Evolutionary conservation across 2,888 invertebrate species (phyloP).

Genomic region (Anthophora plumipes): DNA sequence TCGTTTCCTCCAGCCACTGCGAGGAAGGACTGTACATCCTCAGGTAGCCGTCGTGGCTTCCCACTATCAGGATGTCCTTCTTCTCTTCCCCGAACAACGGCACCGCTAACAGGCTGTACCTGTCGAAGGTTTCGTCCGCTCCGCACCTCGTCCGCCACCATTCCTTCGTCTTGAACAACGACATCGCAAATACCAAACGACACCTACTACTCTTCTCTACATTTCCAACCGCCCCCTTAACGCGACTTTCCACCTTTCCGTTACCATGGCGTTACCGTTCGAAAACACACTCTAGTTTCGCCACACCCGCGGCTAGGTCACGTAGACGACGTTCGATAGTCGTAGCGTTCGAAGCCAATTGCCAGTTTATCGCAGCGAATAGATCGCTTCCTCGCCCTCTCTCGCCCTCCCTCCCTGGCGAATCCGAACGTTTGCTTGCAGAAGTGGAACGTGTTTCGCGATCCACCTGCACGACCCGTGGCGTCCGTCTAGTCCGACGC

Average conservation of each 20-base stretch:
- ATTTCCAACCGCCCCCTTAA: background rate
- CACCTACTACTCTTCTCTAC: background rate
- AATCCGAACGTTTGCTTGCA: no score
- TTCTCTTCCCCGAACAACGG: slow-evolving; percentile 72
- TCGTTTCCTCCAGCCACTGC: slow-evolving; percentile 80
- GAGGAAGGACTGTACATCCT: slow-evolving; percentile 89
- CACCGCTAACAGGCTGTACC: slow-evolving; percentile 76
- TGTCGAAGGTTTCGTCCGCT: slow-evolving; percentile 88
- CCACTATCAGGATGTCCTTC: slow-evolving; percentile 89
- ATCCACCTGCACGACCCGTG: no score
- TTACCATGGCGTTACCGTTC: slow-evolving; percentile 49
- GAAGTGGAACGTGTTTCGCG: no score
- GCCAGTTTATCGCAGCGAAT: background rate
- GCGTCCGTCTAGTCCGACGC: no score
- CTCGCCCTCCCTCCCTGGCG: background rate
- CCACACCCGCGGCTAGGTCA: background rate
- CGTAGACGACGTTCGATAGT: background rate
- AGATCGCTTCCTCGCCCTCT: background rate
- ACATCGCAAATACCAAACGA: slow-evolving; percentile 87
- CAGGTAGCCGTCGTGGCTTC: slow-evolving; percentile 92
- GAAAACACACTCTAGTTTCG: slow-evolving; percentile 55
- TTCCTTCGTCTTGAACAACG: slow-evolving; percentile 95
- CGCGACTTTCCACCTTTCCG: background rate
- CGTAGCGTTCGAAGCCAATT: no score
- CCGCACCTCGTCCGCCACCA: slow-evolving; percentile 94